Evolutionary conservation across 1,140 invertebrate genomes (phyloP).

Genomic region (Cyclina sinensis): DNA sequence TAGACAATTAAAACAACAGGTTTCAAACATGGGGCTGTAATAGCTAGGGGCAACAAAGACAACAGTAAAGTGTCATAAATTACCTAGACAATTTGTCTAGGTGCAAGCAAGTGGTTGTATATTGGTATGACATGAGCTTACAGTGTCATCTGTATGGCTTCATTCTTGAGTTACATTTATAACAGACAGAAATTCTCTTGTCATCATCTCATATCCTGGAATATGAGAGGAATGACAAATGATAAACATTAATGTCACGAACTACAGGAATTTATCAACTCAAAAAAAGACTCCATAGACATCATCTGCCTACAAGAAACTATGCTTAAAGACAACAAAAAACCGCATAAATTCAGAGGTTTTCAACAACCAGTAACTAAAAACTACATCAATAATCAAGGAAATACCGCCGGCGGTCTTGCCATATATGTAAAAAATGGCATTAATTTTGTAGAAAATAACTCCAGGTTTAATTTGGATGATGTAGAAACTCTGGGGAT

Average conservation of each 20-base stretch:
- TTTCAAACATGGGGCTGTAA: too few relatives aligned
- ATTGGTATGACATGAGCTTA: too few relatives aligned
- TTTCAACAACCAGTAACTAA: neutral
- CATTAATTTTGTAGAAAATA: neutral
- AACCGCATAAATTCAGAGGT: neutral
- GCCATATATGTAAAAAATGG: neutral
- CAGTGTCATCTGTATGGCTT: too few relatives aligned
- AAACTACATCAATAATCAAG: neutral
- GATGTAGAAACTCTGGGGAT: neutral
- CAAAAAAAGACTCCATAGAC: neutral
- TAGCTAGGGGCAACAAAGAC: too few relatives aligned
- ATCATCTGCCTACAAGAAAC: neutral
- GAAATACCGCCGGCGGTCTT: neutral
- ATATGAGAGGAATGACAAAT: neutral
- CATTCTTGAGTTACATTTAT: too few relatives aligned
- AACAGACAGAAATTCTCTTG: too few relatives aligned
- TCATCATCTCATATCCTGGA: neutral
- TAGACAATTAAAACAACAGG: too few relatives aligned
- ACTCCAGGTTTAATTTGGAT: neutral
- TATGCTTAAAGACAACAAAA: neutral
- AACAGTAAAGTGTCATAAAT: too few relatives aligned
- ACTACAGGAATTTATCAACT: neutral
- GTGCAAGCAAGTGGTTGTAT: too few relatives aligned
- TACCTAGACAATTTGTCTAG: too few relatives aligned
- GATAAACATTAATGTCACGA: neutral